These are phyloP conservation scores for Pomacea maculata DNA, from an alignment of 1,140 invertebrate genomes.

Conservation along the genomic window DNA sequence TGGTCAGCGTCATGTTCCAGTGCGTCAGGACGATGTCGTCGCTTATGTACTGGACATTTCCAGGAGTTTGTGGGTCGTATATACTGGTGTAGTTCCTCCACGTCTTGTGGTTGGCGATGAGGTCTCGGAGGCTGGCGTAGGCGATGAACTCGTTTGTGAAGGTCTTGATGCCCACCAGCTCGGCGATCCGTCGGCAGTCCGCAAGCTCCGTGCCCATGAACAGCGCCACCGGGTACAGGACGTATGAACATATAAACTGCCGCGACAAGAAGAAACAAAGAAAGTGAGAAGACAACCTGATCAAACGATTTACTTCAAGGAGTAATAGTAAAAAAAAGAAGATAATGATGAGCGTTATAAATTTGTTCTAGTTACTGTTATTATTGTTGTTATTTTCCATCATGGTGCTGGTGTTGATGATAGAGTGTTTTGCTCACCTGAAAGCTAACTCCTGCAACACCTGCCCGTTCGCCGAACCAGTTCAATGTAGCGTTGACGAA, in stretches of 20 bases:
- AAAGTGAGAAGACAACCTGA: too few relatives aligned
- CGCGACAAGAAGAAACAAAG: slow-evolving; percentile 40
- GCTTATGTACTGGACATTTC: slow-evolving; percentile 12
- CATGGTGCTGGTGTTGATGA: too few relatives aligned
- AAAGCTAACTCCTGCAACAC: slow-evolving; percentile 63
- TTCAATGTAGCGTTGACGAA: slow-evolving; percentile 83
- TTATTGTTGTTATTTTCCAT: too few relatives aligned
- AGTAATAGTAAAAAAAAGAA: too few relatives aligned
- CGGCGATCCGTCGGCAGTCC: slow-evolving; percentile 61
- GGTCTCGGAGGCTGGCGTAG: slow-evolving; percentile 41
- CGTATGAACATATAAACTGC: slow-evolving; percentile 53
- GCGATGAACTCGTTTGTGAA: slow-evolving; percentile 66
- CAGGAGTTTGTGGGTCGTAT: slow-evolving; percentile 22
- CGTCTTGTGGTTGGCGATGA: slow-evolving; percentile 45
- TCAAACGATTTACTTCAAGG: too few relatives aligned
- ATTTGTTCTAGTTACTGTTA: too few relatives aligned
- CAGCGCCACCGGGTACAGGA: slow-evolving; percentile 60
- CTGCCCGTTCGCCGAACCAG: slow-evolving; percentile 83
- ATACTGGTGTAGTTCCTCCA: slow-evolving; percentile 42
- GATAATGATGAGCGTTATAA: too few relatives aligned
- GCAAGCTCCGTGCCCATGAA: slow-evolving; percentile 57
- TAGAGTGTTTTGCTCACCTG: slow-evolving; percentile 31
- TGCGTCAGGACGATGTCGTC: slow-evolving; percentile 35
- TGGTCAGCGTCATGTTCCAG: slow-evolving; percentile 32
- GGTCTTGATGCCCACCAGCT: slow-evolving; percentile 62